Evolutionary conservation across 2,113 vertebrate genomes (phyloP), one percentile per base, ranked within the genome.

Genomic region (Eulemur rufifrons): DNA sequence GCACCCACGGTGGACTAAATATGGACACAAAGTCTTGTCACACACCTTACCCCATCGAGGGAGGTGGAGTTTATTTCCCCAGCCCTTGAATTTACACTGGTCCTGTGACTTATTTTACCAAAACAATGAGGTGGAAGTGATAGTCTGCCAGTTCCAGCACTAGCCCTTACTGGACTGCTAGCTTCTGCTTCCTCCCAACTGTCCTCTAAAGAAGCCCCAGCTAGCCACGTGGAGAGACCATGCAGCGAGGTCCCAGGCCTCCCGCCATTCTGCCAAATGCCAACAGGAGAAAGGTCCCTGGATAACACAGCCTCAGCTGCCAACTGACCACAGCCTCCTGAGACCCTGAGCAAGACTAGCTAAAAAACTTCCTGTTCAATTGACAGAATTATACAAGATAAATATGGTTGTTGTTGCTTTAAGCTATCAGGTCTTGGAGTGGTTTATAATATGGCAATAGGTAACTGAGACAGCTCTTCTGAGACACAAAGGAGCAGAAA

Each of bases 21-120:
- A 34, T 17, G 66, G 32, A 56, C 7, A 10, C 34, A 9, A 34
- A 89, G n/a, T 37, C 61, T 47, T 23, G 27, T 52, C 29, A 6
- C 17, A 47, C 23, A 11, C 3, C 61, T 1, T 12, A 5, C 34
- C 29, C 17, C 25, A 77, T 0, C 0, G 5, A 74, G 20, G 37
- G 14, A 61, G 29, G 25, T 0, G 37, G 27, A 78, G 18, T 34
- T 54, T 68, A 69, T 47, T 63, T 82, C 21, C 12, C 23, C 6
- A 45, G 21, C 23, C 39, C 47, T 47, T 68, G 47, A 69, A 78
- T 39, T 13, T 56, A 29, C 12, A 20, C 39, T 68, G 27, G 10
- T 83, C 56, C 3, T 83, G 18, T 15, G 32, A 56, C 82, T 54
- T 47, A 52, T n/a, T 88, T 81, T 56, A 90, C 23, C 50, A 64